Percentiles rank a stretch among this genome's conserved stretches.
These are phyloP conservation scores for Falco punctatus DNA, from an alignment of 2,113 vertebrate species.

Conservation along the genomic window DNA sequence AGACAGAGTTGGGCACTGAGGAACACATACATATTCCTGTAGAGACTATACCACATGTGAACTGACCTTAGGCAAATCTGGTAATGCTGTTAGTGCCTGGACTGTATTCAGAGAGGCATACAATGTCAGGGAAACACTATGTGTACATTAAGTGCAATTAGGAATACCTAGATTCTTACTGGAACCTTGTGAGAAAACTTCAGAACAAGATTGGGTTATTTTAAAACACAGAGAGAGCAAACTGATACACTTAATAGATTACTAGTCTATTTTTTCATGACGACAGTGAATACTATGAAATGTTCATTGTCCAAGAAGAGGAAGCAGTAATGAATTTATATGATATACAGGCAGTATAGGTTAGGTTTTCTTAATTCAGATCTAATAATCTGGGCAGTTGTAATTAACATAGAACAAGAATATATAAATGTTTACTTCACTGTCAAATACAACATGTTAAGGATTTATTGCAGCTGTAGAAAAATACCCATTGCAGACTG, in stretches of 20 bases:
- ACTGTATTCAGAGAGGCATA: neutral
- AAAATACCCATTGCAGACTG: neutral
- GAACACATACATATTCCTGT: accelerated
- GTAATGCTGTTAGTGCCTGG: neutral
- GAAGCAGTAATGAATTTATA: neutral
- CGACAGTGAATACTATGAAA: neutral
- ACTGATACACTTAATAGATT: neutral
- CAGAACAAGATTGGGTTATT: neutral
- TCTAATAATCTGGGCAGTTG: neutral
- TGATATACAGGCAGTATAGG: neutral
- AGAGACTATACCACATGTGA: neutral
- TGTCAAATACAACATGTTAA: neutral
- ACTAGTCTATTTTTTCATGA: neutral
- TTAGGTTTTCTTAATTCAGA: neutral
- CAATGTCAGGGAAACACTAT: neutral
- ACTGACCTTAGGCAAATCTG: neutral
- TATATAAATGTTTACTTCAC: neutral
- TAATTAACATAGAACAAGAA: neutral
- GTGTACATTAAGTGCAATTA: neutral
- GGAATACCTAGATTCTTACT: neutral
- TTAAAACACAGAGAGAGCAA: neutral
- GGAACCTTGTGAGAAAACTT: neutral
- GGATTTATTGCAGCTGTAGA: neutral
- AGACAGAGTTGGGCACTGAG: neutral
- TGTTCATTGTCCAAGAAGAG: neutral